Evolutionary conservation across 2,888 invertebrate genomes (phyloP), one percentile per base, ranked within the genome.

Genomic region (Scaptomyza flava): DNA sequence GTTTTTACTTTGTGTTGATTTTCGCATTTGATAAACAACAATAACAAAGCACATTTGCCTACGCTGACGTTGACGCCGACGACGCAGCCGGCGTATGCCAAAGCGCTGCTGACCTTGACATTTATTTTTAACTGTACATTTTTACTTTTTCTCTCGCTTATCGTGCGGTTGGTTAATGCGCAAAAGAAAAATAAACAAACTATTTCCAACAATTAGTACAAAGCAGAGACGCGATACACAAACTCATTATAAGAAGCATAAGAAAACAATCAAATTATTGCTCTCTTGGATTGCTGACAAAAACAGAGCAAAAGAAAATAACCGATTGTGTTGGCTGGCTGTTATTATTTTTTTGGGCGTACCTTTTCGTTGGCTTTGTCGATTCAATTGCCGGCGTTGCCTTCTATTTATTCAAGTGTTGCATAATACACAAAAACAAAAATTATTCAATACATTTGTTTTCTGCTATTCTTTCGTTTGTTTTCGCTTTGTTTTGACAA

Each of bases 91-190:
- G 42, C 51, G 33, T 11, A 23, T 17, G 52, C 31, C 46, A 45
- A 56, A 34, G 60, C 59, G 64, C 59, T 72, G 78, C 63, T 80
- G 89, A 89, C 90, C 90, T 89, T 90, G 90, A 90, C 90, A 90
- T 90, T 90, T 90, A 90, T 90, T 90, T 90, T 81, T 90, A 90
- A 85, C 74, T 77, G 65, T 72, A 82, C 69, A 76, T 68, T 82
- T 87, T 50, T 71, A 76, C 72, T 70, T 77, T 78, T 81, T 77
- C 79, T 79, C 68, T 72, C 64, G 50, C 57, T 60, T 48, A 38
- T 34, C 4, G 34, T n/a, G 20, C 8, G 56, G 59, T 56, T 33
- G 50, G 42, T 46, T 56, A 60, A 73, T 53, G 62, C 41, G 27
- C 47, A 14, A 63, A 64, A 63, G 43, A 27, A 34, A 30, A 45